phyloP scores from a whole-genome alignment of 2,797 vertebrate genomes.

The Pseudochaenichthys georgianus region DNA sequence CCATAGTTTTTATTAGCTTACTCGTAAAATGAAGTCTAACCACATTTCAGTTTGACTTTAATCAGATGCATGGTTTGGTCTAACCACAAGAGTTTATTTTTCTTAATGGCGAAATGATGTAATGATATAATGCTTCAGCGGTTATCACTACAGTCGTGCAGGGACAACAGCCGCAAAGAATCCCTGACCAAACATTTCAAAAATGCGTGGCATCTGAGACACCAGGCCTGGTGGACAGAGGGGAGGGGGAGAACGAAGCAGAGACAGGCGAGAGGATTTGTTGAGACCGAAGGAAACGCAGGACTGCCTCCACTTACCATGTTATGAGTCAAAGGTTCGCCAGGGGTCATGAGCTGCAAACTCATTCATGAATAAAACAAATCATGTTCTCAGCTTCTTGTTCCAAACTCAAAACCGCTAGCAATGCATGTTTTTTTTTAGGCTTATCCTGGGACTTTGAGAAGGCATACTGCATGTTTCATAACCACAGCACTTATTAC shows the following conservation, averaged over 20 bases:
- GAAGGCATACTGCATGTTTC: slow-evolving; percentile 48
- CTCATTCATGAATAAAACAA: slow-evolving; percentile 74
- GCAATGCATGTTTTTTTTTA: slow-evolving; percentile 31
- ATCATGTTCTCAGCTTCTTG: slow-evolving; percentile 50
- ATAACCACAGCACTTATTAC: slow-evolving; percentile 64
- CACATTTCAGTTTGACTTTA: not conserved
- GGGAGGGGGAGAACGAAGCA: slow-evolving; percentile 6
- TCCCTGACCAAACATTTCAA: slow-evolving; percentile 74
- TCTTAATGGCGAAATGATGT: slow-evolving; percentile 10
- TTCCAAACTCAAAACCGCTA: slow-evolving; percentile 47
- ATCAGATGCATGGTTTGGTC: not conserved
- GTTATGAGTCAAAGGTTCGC: slow-evolving; percentile 72
- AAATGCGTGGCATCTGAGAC: slow-evolving; percentile 76
- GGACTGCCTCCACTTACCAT: slow-evolving; percentile 58
- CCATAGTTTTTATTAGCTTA: no score
- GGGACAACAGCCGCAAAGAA: slow-evolving; percentile 53
- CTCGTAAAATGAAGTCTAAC: no score
- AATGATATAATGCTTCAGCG: slow-evolving; percentile 25
- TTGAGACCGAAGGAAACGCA: slow-evolving; percentile 38
- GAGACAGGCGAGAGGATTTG: slow-evolving; percentile 41
- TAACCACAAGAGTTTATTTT: not conserved
- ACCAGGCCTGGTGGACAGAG: slow-evolving; percentile 47
- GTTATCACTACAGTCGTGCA: slow-evolving; percentile 12
- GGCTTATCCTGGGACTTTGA: slow-evolving; percentile 43
- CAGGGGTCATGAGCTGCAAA: slow-evolving; percentile 61